These are phyloP conservation scores for Neolamprologus toae DNA, from an alignment of 2,113 vertebrate genomes.

Conservation along the genomic window DNA sequence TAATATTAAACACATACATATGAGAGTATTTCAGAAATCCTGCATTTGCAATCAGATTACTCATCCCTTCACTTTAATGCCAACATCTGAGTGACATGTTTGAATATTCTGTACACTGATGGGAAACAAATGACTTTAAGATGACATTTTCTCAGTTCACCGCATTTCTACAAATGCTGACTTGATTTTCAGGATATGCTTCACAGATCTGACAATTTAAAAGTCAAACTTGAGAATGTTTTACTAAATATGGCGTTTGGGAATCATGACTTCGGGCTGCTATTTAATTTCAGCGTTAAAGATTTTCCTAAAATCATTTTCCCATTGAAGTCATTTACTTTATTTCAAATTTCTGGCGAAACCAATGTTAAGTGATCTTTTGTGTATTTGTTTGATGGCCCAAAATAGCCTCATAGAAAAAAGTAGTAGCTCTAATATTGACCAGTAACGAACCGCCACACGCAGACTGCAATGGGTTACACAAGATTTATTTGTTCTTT, in stretches of 20 bases:
- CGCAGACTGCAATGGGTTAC: too few species aligned
- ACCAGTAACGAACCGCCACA: too few species aligned
- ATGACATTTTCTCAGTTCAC: background rate
- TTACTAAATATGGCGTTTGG: background rate
- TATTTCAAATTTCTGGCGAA: fast-evolving
- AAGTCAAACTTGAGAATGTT: background rate
- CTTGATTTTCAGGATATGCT: background rate
- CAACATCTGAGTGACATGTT: background rate
- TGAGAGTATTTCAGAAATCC: background rate
- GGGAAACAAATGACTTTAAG: background rate
- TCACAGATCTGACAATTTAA: background rate
- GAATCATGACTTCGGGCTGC: background rate
- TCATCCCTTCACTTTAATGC: background rate
- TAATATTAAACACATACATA: background rate
- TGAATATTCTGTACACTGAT: background rate
- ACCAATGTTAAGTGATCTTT: background rate
- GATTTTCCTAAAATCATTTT: background rate
- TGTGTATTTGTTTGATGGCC: background rate
- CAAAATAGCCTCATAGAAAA: fast-evolving
- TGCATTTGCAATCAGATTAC: background rate
- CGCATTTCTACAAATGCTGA: background rate
- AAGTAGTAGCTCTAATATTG: too few species aligned
- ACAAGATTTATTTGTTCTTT: too few species aligned
- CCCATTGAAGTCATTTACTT: background rate
- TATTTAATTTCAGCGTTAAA: background rate